phyloP scores from a whole-genome alignment of 2,113 vertebrate genomes.

The Chaenocephalus aceratus region DNA sequence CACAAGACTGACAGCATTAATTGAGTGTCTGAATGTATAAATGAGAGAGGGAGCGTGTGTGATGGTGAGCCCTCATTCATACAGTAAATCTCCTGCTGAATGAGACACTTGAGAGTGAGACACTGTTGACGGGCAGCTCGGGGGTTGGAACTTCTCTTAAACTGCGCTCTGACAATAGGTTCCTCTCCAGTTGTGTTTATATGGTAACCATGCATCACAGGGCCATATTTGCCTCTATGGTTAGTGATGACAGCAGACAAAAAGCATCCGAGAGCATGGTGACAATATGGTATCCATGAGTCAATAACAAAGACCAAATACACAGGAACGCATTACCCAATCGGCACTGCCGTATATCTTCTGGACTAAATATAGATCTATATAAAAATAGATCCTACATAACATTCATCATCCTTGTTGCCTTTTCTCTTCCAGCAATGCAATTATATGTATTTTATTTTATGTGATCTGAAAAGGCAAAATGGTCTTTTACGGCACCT shows the following conservation, averaged over 20 bases:
- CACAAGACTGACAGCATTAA: constrained; percentile 3
- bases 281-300: constrained; percentile 29
- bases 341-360: constrained; percentile 9
- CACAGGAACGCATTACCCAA: constrained; percentile 39
- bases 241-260: constrained; percentile 47
- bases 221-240: constrained; percentile 26
- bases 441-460: background rate
- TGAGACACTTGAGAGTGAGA: constrained; percentile 52
- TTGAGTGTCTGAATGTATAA: constrained; percentile 2
- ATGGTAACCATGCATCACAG: constrained; percentile 39
- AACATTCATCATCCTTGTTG: constrained; percentile 1
- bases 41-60: background rate
- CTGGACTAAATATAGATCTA: constrained; percentile 25
- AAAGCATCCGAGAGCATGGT: constrained; percentile 28
- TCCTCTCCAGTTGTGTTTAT: constrained; percentile 30
- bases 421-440: background rate
- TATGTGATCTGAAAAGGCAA: background rate
- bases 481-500: too few relatives aligned
- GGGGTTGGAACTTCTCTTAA: constrained; percentile 11
- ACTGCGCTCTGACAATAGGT: constrained; percentile 24
- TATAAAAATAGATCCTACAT: constrained; percentile 19
- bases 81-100: constrained; percentile 51
- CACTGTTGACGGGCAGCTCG: constrained; percentile 26
- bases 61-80: constrained; percentile 6
- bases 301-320: constrained; percentile 6